Evolutionary conservation across 2,888 invertebrate genomes (phyloP).

Genomic region (Zaprionus bogoriensis): DNA sequence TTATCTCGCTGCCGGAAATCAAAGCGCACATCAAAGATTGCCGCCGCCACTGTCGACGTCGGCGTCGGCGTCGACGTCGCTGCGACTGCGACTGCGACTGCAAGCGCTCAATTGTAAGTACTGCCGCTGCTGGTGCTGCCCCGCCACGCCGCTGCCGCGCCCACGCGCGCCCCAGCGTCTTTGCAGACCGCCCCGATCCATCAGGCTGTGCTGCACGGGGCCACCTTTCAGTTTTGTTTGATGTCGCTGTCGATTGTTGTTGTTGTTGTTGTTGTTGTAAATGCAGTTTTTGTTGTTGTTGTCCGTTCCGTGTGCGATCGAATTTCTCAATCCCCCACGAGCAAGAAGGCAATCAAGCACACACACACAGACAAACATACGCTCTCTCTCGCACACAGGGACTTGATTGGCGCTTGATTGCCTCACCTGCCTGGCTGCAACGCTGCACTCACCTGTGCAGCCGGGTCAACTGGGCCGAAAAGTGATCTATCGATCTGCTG

Average conservation of each 20-base stretch:
- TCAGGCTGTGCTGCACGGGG: slow-evolving; percentile 17
- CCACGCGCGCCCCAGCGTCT: slow-evolving; percentile 28
- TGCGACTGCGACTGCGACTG: slow-evolving; percentile 8
- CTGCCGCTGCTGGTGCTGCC: slow-evolving; percentile 24
- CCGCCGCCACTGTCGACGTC: slow-evolving; percentile 51
- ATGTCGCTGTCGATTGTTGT: slow-evolving; percentile 42
- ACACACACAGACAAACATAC: slow-evolving; percentile 8
- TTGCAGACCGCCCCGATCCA: slow-evolving; percentile 24
- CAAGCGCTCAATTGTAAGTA: slow-evolving; percentile 54
- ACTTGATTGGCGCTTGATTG: slow-evolving; percentile 26
- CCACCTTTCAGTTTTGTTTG: slow-evolving; percentile 63
- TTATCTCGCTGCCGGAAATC: slow-evolving; percentile 80
- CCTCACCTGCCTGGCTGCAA: slow-evolving; percentile 48
- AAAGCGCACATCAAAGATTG: slow-evolving; percentile 78
- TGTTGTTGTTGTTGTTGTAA: slow-evolving; percentile 5
- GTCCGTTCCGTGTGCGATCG: slow-evolving; percentile 50
- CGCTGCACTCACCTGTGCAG: slow-evolving; percentile 6
- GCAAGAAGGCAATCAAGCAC: slow-evolving; percentile 26
- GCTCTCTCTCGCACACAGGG: slow-evolving; percentile 16
- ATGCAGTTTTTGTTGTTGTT: slow-evolving; percentile 28
- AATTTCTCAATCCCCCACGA: slow-evolving; percentile 43
- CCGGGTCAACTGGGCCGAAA: slow-evolving; percentile 13
- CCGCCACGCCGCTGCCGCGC: slow-evolving; percentile 23
- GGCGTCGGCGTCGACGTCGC: slow-evolving; percentile 16
- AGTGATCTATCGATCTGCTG: slow-evolving; percentile 8